Percentiles rank a stretch among this genome's conserved stretches.
Evolutionary conservation across 1,140 invertebrate genomes (phyloP).

Genomic region (Platyscapa corneri): DNA sequence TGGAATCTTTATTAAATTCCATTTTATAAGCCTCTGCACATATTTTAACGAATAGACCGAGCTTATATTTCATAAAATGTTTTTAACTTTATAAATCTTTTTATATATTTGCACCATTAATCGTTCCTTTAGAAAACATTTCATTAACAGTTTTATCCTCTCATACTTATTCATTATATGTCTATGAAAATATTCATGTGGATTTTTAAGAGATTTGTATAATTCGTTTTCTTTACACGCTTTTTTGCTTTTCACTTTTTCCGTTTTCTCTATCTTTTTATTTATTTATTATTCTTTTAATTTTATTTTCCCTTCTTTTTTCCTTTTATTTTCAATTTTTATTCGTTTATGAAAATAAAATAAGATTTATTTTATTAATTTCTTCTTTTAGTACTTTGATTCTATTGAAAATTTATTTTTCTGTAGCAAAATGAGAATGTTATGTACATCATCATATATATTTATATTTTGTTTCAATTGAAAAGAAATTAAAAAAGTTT

Average conservation of each 20-base stretch:
- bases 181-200: too few species aligned
- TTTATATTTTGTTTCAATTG: too few species aligned
- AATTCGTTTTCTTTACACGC: neutral
- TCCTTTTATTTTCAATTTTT: neutral
- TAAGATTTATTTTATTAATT: neutral
- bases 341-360: neutral
- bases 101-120: neutral
- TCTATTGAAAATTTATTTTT: too few species aligned
- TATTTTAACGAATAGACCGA: neutral
- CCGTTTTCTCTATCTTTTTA: too few species aligned
- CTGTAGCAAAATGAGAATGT: too few species aligned
- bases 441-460: too few species aligned
- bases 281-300: too few species aligned
- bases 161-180: neutral
- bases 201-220: too few species aligned
- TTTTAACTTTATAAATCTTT: constrained; percentile 14
- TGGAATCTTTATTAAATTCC: neutral
- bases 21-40: neutral
- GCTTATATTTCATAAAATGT: neutral
- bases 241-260: too few species aligned
- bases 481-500: too few species aligned
- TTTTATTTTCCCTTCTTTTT: too few species aligned
- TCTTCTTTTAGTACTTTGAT: neutral
- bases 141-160: neutral
- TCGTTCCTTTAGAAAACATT: constrained; percentile 17